These are phyloP conservation scores for Hydriomena furcata DNA, from an alignment of 2,888 invertebrate genomes.

Conservation along the genomic window DNA sequence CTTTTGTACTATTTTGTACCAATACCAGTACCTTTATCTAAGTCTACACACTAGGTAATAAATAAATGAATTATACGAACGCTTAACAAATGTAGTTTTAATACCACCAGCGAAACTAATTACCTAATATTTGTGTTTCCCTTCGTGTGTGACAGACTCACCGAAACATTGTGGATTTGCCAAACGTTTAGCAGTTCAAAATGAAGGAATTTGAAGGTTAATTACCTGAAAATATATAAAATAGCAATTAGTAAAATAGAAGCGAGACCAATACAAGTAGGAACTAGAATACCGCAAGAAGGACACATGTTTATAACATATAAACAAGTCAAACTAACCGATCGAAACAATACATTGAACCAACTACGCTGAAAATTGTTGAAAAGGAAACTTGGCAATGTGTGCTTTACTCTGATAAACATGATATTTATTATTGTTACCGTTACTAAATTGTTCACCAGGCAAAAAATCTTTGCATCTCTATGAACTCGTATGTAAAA, in stretches of 20 bases:
- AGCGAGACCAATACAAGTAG: constrained; percentile 25
- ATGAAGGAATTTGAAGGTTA: constrained; percentile 79
- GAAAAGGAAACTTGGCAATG: constrained; percentile 31
- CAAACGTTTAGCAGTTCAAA: constrained; percentile 70
- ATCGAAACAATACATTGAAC: constrained; percentile 29
- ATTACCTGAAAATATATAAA: constrained; percentile 77
- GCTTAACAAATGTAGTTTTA: constrained; percentile 34
- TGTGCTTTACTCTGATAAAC: constrained; percentile 25
- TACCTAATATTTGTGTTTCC: constrained; percentile 64
- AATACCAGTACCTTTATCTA: too few species aligned
- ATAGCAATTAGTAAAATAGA: constrained; percentile 57
- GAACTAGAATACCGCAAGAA: constrained; percentile 28
- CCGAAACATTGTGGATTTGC: constrained; percentile 70
- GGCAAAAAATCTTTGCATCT: too few species aligned
- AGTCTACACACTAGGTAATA: too few species aligned
- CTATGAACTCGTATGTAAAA: too few species aligned
- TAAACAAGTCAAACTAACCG: constrained; percentile 35
- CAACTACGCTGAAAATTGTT: constrained; percentile 34
- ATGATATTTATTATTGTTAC: constrained; percentile 24
- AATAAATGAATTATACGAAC: constrained; percentile 27
- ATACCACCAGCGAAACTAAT: constrained; percentile 52
- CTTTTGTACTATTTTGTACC: too few species aligned
- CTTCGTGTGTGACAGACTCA: constrained; percentile 67
- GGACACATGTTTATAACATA: constrained; percentile 38
- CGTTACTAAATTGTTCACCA: constrained; percentile 25